A percentile compares a stretch with the other conserved stretches of the same genome.
Evolutionary conservation across 2,888 invertebrate genomes (phyloP).

Genomic region (Drosophila kambysellisi): DNA sequence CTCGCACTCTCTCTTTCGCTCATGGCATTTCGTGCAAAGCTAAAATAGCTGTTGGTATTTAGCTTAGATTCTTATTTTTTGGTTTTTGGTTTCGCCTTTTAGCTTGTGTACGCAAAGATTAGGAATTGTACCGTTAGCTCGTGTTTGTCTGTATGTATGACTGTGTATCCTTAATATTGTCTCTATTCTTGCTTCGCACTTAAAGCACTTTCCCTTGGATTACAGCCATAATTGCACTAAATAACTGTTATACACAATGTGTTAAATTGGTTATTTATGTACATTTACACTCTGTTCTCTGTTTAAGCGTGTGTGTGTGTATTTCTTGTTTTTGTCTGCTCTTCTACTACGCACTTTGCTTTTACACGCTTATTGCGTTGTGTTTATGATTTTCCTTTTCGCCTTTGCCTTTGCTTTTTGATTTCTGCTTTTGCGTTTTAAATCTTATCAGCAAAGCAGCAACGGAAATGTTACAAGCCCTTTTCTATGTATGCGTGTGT

Average conservation of each 20-base stretch:
- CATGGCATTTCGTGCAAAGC: slow-evolving; percentile 42
- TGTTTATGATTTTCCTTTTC: slow-evolving; percentile 63
- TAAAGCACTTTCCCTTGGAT: slow-evolving; percentile 1
- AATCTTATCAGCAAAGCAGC: slow-evolving; percentile 75
- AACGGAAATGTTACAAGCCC: slow-evolving; percentile 37
- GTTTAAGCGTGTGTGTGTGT: background rate
- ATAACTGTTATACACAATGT: slow-evolving; percentile 40
- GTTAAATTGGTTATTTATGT: slow-evolving; percentile 22
- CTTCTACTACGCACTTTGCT: slow-evolving; percentile 74
- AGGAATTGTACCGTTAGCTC: slow-evolving; percentile 18
- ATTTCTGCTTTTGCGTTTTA: slow-evolving; percentile 77
- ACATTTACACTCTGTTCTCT: slow-evolving; percentile 4
- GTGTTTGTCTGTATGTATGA: slow-evolving; percentile 10
- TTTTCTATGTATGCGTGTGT: slow-evolving; percentile 13
- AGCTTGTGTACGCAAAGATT: slow-evolving; percentile 35
- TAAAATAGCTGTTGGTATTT: slow-evolving; percentile 61
- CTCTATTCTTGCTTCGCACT: slow-evolving; percentile 10
- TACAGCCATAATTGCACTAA: slow-evolving; percentile 8
- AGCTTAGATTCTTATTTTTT: slow-evolving; percentile 15
- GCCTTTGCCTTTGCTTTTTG: slow-evolving; percentile 71
- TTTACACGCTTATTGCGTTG: slow-evolving; percentile 70
- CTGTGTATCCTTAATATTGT: slow-evolving; percentile 26
- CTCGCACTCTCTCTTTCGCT: slow-evolving; percentile 19
- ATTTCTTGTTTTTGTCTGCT: slow-evolving; percentile 32
- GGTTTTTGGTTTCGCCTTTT: slow-evolving; percentile 13